phyloP scores from a whole-genome alignment of 2,113 vertebrate species.

The Pimephales promelas region DNA sequence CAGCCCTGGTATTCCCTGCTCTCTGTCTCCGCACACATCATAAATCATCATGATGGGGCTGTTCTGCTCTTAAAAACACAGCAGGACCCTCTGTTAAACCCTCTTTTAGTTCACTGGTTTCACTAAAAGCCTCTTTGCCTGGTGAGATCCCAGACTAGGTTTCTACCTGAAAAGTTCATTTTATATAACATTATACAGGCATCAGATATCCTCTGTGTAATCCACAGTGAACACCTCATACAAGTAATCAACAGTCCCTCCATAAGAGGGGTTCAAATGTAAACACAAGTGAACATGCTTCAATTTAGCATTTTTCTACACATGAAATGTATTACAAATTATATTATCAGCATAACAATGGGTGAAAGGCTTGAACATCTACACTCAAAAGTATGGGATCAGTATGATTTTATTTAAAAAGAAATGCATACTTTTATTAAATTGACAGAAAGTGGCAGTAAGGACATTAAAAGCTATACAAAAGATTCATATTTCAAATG shows the following conservation, averaged over 20 bases:
- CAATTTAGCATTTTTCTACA: not conserved
- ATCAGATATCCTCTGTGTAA: not conserved
- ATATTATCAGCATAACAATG: not conserved
- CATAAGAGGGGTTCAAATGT: not conserved
- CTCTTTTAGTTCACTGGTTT: conserved; percentile 14
- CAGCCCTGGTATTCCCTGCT: not conserved
- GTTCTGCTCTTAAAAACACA: conserved; percentile 10
- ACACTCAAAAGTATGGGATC: not conserved
- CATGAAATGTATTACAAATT: not conserved
- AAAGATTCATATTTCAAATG: not conserved
- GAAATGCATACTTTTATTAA: not conserved
- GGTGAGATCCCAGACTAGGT: not conserved
- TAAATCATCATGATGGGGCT: conserved; percentile 35
- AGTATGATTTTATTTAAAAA: not conserved
- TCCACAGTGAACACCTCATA: not conserved
- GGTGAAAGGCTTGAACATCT: not conserved
- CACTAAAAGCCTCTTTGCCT: conserved; percentile 29
- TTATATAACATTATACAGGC: not conserved
- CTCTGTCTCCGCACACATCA: conserved; percentile 29
- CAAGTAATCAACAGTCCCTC: not conserved
- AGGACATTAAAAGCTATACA: too few relatives aligned
- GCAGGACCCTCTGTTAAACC: conserved; percentile 6
- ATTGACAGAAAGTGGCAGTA: not conserved
- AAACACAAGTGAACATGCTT: not conserved
- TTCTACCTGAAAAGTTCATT: conserved; percentile 16